These are phyloP conservation scores for Chironex yamaguchii DNA, from an alignment of 30 jellyfish, hydroid and myxozoan species.

Conservation along the genomic window DNA sequence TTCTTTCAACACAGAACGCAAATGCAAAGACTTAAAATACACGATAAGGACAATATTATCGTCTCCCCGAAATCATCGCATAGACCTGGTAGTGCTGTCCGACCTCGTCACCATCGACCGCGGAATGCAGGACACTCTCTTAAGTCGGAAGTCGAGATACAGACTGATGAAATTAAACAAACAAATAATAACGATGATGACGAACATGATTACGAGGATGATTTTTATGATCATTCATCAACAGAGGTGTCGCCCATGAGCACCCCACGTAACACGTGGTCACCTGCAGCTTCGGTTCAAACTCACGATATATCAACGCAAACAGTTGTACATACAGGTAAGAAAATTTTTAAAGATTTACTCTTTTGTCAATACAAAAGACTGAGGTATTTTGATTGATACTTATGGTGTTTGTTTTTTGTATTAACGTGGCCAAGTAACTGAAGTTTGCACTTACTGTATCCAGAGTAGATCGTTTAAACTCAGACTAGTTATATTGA, in stretches of 20 bases:
- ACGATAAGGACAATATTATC: neutral
- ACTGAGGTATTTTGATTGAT: no score
- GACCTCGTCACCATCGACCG: neutral
- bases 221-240: constrained; percentile 67
- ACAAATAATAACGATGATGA: neutral
- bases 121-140: neutral
- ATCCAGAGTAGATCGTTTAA: no score
- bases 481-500: no score
- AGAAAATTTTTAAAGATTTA: neutral
- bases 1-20: no score
- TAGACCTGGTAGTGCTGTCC: neutral
- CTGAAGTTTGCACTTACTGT: no score
- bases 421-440: no score
- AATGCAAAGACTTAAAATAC: neutral
- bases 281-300: constrained; percentile 38
- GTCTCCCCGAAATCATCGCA: neutral
- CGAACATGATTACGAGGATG: constrained; percentile 67
- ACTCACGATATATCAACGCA: constrained; percentile 83
- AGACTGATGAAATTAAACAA: no score
- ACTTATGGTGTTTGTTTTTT: neutral
- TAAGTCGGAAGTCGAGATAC: neutral
- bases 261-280: constrained; percentile 84
- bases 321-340: constrained; percentile 79
- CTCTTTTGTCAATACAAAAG: no score
- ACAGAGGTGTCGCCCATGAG: constrained; percentile 68